phyloP scores from a whole-genome alignment of 2,797 vertebrate genomes.

The Lagocephalus sceleratus region DNA sequence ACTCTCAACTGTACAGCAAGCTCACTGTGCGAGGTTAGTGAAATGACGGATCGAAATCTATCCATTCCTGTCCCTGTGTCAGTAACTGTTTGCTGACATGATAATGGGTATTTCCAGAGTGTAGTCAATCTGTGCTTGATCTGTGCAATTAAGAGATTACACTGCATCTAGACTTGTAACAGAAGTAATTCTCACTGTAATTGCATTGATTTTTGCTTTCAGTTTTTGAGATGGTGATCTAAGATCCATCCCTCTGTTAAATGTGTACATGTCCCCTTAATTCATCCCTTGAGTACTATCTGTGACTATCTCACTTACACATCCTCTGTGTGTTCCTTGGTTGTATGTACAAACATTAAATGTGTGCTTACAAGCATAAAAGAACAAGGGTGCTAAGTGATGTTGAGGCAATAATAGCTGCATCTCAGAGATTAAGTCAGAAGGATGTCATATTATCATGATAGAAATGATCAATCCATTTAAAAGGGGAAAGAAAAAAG shows the following conservation, averaged over 20 bases:
- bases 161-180: constrained; percentile 51
- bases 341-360: constrained; percentile 1
- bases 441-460: constrained; percentile 42
- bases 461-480: constrained; percentile 46
- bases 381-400: constrained; percentile 8
- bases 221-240: constrained; percentile 43
- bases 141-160: constrained; percentile 45
- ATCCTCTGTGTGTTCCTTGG: constrained; percentile 6
- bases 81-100: constrained; percentile 46
- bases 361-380: neutral
- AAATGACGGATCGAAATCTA: constrained; percentile 1
- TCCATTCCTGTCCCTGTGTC: constrained; percentile 1
- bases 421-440: constrained; percentile 54
- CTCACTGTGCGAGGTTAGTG: constrained; percentile 89
- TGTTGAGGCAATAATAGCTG: constrained; percentile 47
- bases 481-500: constrained; percentile 25
- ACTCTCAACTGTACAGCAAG: constrained; percentile 95
- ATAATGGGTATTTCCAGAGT: constrained; percentile 38
- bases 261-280: constrained; percentile 31
- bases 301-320: constrained; percentile 33
- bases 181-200: constrained; percentile 55
- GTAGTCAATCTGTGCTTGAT: constrained; percentile 11
- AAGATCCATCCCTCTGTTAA: constrained; percentile 50
- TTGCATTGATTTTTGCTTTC: constrained; percentile 49
- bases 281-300: constrained; percentile 51